These are phyloP conservation scores for Cricetomys ansorgei DNA, from an alignment of 2,113 vertebrate genomes.

Conservation along the genomic window DNA sequence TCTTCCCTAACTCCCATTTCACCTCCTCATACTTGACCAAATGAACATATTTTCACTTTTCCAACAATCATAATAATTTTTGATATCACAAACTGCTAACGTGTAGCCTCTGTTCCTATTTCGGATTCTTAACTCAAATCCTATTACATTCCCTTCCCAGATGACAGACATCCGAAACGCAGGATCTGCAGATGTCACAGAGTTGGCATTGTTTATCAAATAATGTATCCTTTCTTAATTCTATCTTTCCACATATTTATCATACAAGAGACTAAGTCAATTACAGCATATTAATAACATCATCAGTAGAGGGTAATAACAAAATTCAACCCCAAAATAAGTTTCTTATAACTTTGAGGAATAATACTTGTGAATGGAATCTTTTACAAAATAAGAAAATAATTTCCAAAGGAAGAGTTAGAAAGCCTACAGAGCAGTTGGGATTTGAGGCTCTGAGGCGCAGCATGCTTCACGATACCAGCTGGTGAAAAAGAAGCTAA, in stretches of 20 bases:
- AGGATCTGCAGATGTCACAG: background rate
- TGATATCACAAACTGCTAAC: background rate
- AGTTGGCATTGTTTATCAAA: background rate
- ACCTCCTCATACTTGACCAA: background rate
- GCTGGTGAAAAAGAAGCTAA: background rate
- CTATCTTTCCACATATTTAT: background rate
- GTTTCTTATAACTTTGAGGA: background rate
- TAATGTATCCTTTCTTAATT: background rate
- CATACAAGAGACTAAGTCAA: background rate
- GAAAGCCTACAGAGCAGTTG: background rate
- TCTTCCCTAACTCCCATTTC: background rate
- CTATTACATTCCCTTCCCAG: background rate
- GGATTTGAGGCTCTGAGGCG: background rate
- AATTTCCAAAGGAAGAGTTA: background rate
- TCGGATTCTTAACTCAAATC: background rate
- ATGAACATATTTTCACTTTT: background rate
- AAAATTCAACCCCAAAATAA: constrained; percentile 16
- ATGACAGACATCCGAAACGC: background rate
- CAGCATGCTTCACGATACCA: background rate
- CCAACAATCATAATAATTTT: background rate
- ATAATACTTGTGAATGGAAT: background rate
- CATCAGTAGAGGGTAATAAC: background rate
- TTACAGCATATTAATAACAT: background rate
- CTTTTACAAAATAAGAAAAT: background rate
- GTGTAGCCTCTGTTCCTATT: background rate